A percentile compares a stretch with the other conserved stretches of the same genome.
Evolutionary conservation across 2,888 invertebrate genomes (phyloP).

Genomic region (Cheilosia scutellata): DNA sequence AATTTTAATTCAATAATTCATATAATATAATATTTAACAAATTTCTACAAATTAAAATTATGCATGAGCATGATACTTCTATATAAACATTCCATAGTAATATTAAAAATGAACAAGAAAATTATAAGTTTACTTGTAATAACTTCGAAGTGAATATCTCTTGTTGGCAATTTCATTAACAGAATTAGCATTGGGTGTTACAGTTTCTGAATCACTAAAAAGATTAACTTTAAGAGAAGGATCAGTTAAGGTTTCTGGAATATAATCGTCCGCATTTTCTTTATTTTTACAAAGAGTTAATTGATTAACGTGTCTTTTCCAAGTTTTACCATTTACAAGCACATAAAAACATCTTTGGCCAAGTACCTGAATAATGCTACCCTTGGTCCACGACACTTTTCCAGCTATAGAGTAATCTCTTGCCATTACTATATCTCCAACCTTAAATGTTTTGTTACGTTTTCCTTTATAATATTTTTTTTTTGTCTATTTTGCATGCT

Average conservation of each 20-base stretch:
- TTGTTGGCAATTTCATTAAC: no score
- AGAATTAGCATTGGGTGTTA: no score
- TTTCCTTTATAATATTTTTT: not conserved
- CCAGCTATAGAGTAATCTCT: conserved; percentile 8
- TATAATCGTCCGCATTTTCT: not conserved
- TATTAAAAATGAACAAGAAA: no score
- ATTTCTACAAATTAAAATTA: no score
- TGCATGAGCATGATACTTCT: no score
- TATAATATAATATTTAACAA: no score
- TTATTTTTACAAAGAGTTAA: not conserved
- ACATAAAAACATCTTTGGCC: not conserved
- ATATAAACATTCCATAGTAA: not conserved
- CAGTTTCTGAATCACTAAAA: no score
- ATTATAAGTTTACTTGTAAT: no score
- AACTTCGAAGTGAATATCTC: no score
- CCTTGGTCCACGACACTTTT: conserved; percentile 1
- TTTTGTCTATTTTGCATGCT: not conserved
- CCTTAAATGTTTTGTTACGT: not conserved
- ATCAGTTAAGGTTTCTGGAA: not conserved
- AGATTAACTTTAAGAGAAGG: no score
- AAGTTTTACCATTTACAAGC: not conserved
- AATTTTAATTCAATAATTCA: no score
- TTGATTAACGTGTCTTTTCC: conserved; percentile 22
- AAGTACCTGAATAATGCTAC: not conserved
- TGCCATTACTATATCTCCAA: not conserved